Conservation (phyloP, 2,113 vertebrate genomes). For the Muntiacus reevesi region DNA sequence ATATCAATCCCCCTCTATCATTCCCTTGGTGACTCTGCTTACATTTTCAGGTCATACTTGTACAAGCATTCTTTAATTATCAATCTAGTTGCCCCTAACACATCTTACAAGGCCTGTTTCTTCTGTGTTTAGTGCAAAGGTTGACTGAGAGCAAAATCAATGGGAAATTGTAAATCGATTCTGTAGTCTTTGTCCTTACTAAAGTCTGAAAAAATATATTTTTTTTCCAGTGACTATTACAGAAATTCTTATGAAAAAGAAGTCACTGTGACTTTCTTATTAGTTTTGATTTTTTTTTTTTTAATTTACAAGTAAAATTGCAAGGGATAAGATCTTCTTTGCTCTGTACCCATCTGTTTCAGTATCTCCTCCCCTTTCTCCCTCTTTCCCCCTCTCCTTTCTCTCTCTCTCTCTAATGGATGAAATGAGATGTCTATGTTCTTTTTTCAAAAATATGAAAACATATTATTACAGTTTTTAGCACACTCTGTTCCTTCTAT, state of each 20-base stretch:
- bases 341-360: rapidly evolving
- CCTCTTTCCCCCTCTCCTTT: background rate
- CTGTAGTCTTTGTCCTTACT: conserved; percentile 12
- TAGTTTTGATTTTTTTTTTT: background rate
- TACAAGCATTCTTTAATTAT: conserved; percentile 48
- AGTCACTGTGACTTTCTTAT: background rate
- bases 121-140: background rate
- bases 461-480: background rate
- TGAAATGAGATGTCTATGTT: background rate
- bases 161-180: conserved; percentile 8
- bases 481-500: background rate
- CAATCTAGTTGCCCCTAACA: background rate
- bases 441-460: background rate
- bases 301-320: background rate
- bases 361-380: background rate
- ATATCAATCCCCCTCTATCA: conserved; percentile 14
- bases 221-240: background rate
- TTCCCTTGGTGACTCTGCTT: conserved; percentile 26
- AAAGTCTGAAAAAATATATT: background rate
- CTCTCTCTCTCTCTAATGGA: background rate
- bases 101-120: background rate
- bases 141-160: conserved; percentile 36
- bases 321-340: background rate
- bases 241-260: conserved; percentile 4
- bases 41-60: conserved; percentile 42